phyloP scores from a whole-genome alignment of 2,888 invertebrate genomes.

The Apoda limacodes region DNA sequence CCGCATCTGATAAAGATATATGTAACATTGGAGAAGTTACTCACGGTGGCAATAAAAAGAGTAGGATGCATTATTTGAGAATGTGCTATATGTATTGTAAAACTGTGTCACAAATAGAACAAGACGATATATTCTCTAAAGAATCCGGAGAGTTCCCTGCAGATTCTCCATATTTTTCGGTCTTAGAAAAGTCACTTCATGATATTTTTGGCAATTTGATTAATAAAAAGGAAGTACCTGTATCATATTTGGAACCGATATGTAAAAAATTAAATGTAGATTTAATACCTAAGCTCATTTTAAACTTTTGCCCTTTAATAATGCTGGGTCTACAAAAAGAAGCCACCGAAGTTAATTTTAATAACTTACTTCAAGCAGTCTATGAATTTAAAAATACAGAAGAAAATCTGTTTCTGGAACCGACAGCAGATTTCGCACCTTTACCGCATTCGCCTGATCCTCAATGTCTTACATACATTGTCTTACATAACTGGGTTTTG shows the following conservation, averaged over 20 bases:
- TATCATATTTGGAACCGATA: constrained; percentile 75
- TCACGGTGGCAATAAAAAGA: constrained; percentile 43
- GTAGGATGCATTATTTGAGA: constrained; percentile 57
- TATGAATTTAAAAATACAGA: constrained; percentile 55
- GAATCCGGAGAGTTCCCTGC: constrained; percentile 30
- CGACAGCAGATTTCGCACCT: constrained; percentile 50
- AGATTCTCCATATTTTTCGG: constrained; percentile 57
- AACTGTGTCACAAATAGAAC: constrained; percentile 63
- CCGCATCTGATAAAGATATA: constrained; percentile 58
- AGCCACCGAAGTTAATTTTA: constrained; percentile 46
- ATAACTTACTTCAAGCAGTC: constrained; percentile 46
- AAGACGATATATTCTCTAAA: constrained; percentile 35
- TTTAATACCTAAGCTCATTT: constrained; percentile 77
- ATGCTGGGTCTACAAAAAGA: constrained; percentile 51
- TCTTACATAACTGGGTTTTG: constrained; percentile 75
- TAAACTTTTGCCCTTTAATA: constrained; percentile 79
- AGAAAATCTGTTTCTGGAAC: constrained; percentile 61
- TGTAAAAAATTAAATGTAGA: constrained; percentile 79
- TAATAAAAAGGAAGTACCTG: constrained; percentile 75
- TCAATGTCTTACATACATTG: constrained; percentile 72
- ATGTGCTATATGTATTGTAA: constrained; percentile 71
- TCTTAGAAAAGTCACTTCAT: constrained; percentile 65
- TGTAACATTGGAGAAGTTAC: constrained; percentile 52
- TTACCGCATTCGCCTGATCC: constrained; percentile 55
- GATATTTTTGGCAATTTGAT: constrained; percentile 75